Percentiles rank a stretch among this genome's conserved stretches.
phyloP scores from a whole-genome alignment of 2,888 invertebrate genomes.

The Ichneumoninae sp. region DNA sequence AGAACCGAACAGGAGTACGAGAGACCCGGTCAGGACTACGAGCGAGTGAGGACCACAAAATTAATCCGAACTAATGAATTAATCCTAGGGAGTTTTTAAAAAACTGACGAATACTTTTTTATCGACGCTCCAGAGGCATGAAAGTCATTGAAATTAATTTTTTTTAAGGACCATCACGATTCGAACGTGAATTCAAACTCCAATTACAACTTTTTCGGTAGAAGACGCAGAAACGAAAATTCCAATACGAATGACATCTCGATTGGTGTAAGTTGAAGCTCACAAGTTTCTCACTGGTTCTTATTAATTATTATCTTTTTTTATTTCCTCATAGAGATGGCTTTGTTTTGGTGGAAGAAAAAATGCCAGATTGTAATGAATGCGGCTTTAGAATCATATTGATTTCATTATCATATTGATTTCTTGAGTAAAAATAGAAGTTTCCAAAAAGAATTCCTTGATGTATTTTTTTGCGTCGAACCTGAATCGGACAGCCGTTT shows the following conservation, averaged over 20 bases:
- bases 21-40: neutral
- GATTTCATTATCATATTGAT: too few species aligned
- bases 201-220: constrained; percentile 22
- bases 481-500: too few species aligned
- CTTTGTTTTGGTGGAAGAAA: neutral
- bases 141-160: neutral
- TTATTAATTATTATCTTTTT: neutral
- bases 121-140: neutral
- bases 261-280: neutral
- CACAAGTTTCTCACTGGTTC: neutral
- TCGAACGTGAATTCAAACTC: constrained; percentile 18
- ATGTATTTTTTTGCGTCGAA: too few species aligned
- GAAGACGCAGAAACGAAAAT: constrained; percentile 36
- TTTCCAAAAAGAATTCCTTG: too few species aligned
- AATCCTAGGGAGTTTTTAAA: neutral
- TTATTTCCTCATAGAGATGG: too few species aligned
- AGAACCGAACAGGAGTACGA: neutral
- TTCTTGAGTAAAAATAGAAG: too few species aligned
- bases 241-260: constrained; percentile 22
- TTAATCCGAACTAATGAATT: neutral
- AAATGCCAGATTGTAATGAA: too few species aligned
- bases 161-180: neutral
- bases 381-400: too few species aligned
- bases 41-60: constrained; percentile 1
- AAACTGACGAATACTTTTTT: neutral